Evolutionary conservation across 2,888 invertebrate species (phyloP).

Genomic region (Caprella mutica): DNA sequence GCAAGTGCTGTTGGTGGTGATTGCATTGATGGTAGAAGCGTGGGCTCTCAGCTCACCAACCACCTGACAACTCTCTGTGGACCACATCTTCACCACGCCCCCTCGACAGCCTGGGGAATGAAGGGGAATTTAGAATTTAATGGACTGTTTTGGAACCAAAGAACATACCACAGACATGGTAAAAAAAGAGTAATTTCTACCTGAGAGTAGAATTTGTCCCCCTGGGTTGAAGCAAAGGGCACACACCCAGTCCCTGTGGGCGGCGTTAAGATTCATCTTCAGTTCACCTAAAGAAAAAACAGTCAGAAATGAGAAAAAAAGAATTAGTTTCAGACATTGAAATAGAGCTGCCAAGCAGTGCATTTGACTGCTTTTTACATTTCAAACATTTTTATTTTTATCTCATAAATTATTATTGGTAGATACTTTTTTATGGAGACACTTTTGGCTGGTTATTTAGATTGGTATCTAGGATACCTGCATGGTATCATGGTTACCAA

Average conservation of each 20-base stretch:
- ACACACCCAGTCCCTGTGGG: constrained; percentile 78
- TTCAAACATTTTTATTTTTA: not conserved
- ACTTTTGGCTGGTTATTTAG: too few species aligned
- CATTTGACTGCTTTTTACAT: not conserved
- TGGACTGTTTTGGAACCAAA: not conserved
- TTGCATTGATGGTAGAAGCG: constrained; percentile 54
- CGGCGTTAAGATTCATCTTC: constrained; percentile 58
- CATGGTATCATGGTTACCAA: too few species aligned
- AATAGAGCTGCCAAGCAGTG: too few species aligned
- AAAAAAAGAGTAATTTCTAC: too few species aligned
- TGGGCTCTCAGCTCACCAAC: constrained; percentile 59
- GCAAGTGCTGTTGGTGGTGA: constrained; percentile 51
- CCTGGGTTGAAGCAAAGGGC: constrained; percentile 46
- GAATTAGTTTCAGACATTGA: not conserved
- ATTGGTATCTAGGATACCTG: too few species aligned
- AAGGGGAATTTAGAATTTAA: constrained; percentile 12
- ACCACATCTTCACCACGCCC: constrained; percentile 65
- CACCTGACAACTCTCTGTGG: constrained; percentile 52
- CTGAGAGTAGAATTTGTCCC: constrained; percentile 32
- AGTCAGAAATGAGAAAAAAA: not conserved
- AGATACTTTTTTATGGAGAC: too few species aligned
- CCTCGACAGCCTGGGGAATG: constrained; percentile 57
- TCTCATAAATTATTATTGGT: too few species aligned
- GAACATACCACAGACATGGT: not conserved
- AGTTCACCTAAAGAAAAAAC: too few species aligned